Evolutionary conservation across 2,888 invertebrate genomes (phyloP), one percentile per base, ranked within the genome.

Genomic region (Parasteatoda lunata): DNA sequence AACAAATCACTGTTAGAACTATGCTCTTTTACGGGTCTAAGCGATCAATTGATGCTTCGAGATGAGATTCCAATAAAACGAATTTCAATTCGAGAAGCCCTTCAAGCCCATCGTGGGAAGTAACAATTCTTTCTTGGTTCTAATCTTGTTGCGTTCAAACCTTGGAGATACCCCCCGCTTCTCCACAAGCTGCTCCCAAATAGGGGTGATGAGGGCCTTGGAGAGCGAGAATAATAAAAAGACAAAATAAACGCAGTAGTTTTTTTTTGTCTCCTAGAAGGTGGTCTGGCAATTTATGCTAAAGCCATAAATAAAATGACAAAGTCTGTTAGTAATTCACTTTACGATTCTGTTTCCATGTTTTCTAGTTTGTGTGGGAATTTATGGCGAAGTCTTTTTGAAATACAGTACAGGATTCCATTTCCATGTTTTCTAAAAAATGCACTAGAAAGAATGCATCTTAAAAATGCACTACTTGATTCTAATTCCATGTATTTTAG

Each of bases 1-100:
- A 85, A 85, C 75, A 85, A 85, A 85, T 85, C 84, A 79, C 84
- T 79, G 79, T 48, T 75, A 49, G 64, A 75, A 49, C 69, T 65
- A 51, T 70, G 69, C 76, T 70, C 64, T 76, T 78, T 80, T 75
- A 70, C 65, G 47, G 15, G 54, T 5, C 80, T 48, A 80, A 71
- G 65, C 70, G 77, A 86, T 86, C 80, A 77, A 80, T 86, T 71
- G 65, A 30, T 30, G 30, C 30, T 30, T 77, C 77, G 77, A 86
- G 77, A 86, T 86, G 85, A 86, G 85, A 71, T 71, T 76, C 80
- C 80, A 86, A 86, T 86, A 86, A 86, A 86, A 80, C 80, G 80
- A 71, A 80, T 77, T 76, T 80, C 80, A 85, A 85, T 85, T 70
- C 79, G 79, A 64, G 84, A 79, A 85, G 70, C 78, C 79, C 79